phyloP scores from a whole-genome alignment of 2,888 invertebrate species.

The Tinea pellionella region DNA sequence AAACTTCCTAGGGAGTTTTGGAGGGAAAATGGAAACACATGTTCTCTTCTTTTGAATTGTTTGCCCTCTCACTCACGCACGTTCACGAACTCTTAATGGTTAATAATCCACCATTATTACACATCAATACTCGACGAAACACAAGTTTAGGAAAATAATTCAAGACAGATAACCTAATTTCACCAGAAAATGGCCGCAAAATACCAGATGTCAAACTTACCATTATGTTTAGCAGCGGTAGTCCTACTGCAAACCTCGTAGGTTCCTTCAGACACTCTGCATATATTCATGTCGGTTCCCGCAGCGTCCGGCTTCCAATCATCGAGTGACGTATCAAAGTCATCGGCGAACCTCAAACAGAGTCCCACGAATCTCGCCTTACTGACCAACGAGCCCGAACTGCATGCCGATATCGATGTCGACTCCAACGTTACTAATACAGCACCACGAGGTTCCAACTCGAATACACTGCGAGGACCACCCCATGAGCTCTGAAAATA shows the following conservation, averaged over 20 bases:
- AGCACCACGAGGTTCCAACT: constrained; percentile 86
- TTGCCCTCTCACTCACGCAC: too few species aligned
- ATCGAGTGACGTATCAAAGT: constrained; percentile 95
- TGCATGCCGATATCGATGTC: constrained; percentile 94
- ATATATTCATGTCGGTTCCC: constrained; percentile 85
- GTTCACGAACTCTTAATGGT: too few species aligned
- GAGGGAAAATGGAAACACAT: too few species aligned
- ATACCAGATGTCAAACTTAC: constrained; percentile 47
- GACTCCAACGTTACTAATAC: constrained; percentile 96
- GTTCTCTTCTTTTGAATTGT: too few species aligned
- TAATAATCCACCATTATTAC: too few species aligned
- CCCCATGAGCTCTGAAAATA: constrained; percentile 69
- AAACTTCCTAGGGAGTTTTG: too few species aligned
- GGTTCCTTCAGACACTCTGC: constrained; percentile 98
- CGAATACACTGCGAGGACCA: constrained; percentile 66
- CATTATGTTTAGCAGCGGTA: constrained; percentile 84
- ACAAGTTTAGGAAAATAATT: too few species aligned
- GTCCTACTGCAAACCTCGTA: constrained; percentile 97
- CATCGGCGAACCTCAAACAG: constrained; percentile 95
- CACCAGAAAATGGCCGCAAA: too few species aligned
- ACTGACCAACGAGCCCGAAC: constrained; percentile 94
- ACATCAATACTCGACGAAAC: too few species aligned
- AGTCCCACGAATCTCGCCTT: constrained; percentile 92
- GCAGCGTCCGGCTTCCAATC: constrained; percentile 95
- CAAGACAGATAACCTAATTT: too few species aligned